Conservation (phyloP, 2,888 invertebrate species). For the Cryptocephalus moraei region DNA sequence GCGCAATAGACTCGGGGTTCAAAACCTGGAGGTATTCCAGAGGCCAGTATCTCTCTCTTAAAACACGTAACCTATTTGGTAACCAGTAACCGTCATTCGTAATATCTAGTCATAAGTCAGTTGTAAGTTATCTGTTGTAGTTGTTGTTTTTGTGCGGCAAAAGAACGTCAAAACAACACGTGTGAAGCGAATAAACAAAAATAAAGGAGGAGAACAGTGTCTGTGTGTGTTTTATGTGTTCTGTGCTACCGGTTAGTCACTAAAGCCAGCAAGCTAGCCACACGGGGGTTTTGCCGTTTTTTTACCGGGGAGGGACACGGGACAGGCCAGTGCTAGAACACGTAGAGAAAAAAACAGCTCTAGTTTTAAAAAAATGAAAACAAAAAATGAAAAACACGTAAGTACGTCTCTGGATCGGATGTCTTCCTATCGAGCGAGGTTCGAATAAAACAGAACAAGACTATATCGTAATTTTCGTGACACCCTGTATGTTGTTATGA, state of each 20-base stretch:
- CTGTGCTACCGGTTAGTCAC: slow-evolving; percentile 40
- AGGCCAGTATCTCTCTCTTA: no score
- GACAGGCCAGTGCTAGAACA: slow-evolving; percentile 47
- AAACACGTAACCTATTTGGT: slow-evolving; percentile 4
- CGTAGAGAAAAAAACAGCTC: slow-evolving; percentile 34
- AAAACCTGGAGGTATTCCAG: no score
- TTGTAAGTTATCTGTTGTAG: no score
- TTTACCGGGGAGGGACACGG: slow-evolving; percentile 40
- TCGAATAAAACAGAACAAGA: no score
- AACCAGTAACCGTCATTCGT: slow-evolving; percentile 11
- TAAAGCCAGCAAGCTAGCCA: slow-evolving; percentile 41
- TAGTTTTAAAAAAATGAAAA: not conserved
- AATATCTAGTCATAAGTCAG: no score
- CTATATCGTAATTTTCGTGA: no score
- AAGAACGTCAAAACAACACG: slow-evolving; percentile 43
- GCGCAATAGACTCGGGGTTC: no score
- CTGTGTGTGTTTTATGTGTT: no score
- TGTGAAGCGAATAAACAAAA: slow-evolving; percentile 29
- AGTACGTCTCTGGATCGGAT: no score
- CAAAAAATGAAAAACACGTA: no score
- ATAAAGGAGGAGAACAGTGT: slow-evolving; percentile 11
- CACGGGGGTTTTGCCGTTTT: slow-evolving; percentile 42
- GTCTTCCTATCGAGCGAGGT: no score
- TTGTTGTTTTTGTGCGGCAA: slow-evolving; percentile 35
- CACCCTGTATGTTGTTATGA: no score